A percentile compares a stretch with the other conserved stretches of the same genome.
These are phyloP conservation scores for Neoaliturus tenellus DNA, from an alignment of 2,888 invertebrate species.

Conservation along the genomic window DNA sequence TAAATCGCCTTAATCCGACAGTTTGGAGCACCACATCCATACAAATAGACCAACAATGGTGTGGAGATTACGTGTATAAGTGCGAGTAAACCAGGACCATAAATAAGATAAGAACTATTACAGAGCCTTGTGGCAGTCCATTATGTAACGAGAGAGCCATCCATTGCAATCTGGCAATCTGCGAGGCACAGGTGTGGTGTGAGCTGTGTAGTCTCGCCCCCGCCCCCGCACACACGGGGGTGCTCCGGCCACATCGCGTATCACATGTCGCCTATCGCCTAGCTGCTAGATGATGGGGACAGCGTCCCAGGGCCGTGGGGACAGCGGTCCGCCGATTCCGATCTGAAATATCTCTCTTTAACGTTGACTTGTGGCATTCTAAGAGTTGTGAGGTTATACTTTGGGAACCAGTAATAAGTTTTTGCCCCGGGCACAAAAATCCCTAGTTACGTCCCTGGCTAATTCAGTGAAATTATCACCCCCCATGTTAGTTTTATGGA, in stretches of 20 bases:
- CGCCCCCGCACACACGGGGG: background rate
- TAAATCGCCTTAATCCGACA: conserved; percentile 38
- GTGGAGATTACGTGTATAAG: conserved; percentile 22
- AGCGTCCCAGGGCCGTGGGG: background rate
- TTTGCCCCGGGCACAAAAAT: too few species aligned
- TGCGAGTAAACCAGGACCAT: conserved; percentile 40
- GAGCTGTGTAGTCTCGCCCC: background rate
- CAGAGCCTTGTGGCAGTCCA: conserved; percentile 40
- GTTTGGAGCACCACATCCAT: background rate
- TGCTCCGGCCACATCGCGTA: background rate
- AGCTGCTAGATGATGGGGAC: background rate
- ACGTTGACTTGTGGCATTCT: too few species aligned
- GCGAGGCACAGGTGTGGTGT: background rate
- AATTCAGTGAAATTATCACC: too few species aligned
- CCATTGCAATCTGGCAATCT: conserved; percentile 3
- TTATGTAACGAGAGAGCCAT: conserved; percentile 41
- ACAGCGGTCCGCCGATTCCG: background rate
- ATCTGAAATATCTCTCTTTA: background rate
- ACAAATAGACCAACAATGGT: conserved; percentile 33
- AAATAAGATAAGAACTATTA: conserved; percentile 52
- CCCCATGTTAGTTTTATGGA: too few species aligned
- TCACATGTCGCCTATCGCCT: background rate
- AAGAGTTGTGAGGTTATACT: background rate
- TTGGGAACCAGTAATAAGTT: background rate
- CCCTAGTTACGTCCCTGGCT: too few species aligned